phyloP scores from a whole-genome alignment of 2,113 vertebrate species.

The Periophthalmodon schlosseri region DNA sequence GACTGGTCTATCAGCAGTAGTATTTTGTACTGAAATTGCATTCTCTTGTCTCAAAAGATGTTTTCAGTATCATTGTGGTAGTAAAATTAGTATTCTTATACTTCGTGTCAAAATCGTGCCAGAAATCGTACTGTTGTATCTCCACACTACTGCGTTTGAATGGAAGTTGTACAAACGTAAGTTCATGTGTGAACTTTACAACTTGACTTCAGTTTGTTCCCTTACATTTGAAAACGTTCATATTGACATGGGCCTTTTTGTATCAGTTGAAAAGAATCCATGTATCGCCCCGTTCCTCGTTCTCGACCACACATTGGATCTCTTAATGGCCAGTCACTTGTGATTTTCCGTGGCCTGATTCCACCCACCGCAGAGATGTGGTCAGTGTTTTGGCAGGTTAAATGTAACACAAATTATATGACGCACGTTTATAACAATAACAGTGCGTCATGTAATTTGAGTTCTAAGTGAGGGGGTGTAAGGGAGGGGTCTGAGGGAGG shows the following conservation, averaged over 20 bases:
- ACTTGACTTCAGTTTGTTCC: neutral
- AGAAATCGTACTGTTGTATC: too few relatives aligned
- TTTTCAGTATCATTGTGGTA: too few relatives aligned
- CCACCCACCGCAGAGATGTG: neutral
- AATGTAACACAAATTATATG: neutral
- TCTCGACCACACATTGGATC: neutral
- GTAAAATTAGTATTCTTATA: too few relatives aligned
- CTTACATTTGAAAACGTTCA: too few relatives aligned
- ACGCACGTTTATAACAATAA: neutral
- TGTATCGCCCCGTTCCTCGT: neutral
- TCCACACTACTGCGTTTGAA: too few relatives aligned
- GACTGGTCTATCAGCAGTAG: too few relatives aligned
- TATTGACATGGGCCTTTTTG: too few relatives aligned
- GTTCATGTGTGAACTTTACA: neutral
- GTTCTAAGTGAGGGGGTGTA: neutral
- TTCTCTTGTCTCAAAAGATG: too few relatives aligned
- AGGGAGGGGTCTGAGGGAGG: neutral
- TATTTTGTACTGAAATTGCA: too few relatives aligned
- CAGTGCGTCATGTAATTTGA: too few relatives aligned
- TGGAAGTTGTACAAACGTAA: too few relatives aligned
- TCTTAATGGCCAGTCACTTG: neutral
- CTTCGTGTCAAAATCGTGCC: too few relatives aligned
- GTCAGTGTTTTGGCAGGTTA: neutral
- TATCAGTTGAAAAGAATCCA: neutral
- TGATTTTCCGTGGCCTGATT: neutral